phyloP scores from a whole-genome alignment of 2,797 vertebrate genomes.

The Pangasius sanitwongsei region DNA sequence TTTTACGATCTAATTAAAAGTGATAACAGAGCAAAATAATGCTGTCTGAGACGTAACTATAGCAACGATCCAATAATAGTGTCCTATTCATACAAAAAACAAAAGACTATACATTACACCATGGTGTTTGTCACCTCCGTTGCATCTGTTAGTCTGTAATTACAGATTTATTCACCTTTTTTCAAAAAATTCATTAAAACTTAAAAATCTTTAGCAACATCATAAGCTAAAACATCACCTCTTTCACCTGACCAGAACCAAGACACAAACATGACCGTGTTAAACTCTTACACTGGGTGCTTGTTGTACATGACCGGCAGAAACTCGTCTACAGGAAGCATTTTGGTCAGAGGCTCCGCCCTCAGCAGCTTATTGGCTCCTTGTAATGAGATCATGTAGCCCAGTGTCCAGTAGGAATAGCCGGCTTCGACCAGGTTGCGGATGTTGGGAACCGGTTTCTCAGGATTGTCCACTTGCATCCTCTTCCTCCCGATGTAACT shows the following conservation, averaged over 20 bases:
- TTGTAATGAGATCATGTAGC: slow-evolving; percentile 64
- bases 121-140: too few relatives aligned
- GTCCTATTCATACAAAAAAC: background rate
- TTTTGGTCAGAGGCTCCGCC: slow-evolving; percentile 65
- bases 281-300: slow-evolving; percentile 68
- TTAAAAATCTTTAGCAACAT: background rate
- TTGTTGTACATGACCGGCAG: slow-evolving; percentile 74
- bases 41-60: background rate
- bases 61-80: background rate
- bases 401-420: slow-evolving; percentile 76
- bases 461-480: slow-evolving; percentile 64
- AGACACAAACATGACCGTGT: background rate
- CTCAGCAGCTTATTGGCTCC: slow-evolving; percentile 68
- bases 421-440: slow-evolving; percentile 67
- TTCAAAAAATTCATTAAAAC: too few relatives aligned
- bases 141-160: too few relatives aligned
- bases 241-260: background rate
- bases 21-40: background rate
- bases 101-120: too few relatives aligned
- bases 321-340: slow-evolving; percentile 74
- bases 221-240: background rate
- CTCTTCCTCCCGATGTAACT: slow-evolving; percentile 71
- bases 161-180: too few relatives aligned
- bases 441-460: slow-evolving; percentile 65
- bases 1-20: background rate